Conservation (phyloP, 2,888 invertebrate species). For the Latrodectus elegans region DNA sequence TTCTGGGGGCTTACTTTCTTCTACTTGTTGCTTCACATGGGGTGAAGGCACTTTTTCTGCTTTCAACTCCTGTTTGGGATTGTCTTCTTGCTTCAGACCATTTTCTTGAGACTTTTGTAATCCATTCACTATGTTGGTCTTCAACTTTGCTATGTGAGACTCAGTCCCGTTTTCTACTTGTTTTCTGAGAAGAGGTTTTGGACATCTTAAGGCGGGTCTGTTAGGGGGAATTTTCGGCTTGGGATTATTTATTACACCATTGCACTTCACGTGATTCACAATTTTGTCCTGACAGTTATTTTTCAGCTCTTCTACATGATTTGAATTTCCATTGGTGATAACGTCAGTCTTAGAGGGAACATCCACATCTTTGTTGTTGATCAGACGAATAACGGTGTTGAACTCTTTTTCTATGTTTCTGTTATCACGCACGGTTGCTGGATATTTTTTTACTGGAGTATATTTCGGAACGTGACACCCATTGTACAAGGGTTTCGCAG, state of each 20-base stretch:
- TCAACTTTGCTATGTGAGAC: constrained; percentile 6
- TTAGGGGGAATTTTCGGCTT: constrained; percentile 62
- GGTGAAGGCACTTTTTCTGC: not conserved
- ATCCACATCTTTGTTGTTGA: constrained; percentile 42
- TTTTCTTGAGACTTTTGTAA: constrained; percentile 18
- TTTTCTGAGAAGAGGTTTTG: constrained; percentile 18
- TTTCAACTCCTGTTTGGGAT: constrained; percentile 4
- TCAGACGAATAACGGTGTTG: constrained; percentile 28
- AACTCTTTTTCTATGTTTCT: constrained; percentile 41
- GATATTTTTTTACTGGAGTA: constrained; percentile 37
- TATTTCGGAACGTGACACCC: constrained; percentile 50
- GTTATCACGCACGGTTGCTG: constrained; percentile 10
- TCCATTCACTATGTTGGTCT: constrained; percentile 13
- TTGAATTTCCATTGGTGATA: constrained; percentile 39
- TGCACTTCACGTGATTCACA: constrained; percentile 19
- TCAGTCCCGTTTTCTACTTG: constrained; percentile 11
- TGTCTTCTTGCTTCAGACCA: not conserved
- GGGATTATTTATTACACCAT: constrained; percentile 6
- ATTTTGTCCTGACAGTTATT: constrained; percentile 30
- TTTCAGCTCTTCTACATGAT: constrained; percentile 36
- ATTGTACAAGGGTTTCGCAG: constrained; percentile 27
- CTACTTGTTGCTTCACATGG: not conserved
- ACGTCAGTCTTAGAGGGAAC: constrained; percentile 30
- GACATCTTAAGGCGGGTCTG: constrained; percentile 37
- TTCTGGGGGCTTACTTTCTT: constrained; percentile 1